phyloP scores from a whole-genome alignment of 2,113 vertebrate genomes.

The Mesitornis unicolor region DNA sequence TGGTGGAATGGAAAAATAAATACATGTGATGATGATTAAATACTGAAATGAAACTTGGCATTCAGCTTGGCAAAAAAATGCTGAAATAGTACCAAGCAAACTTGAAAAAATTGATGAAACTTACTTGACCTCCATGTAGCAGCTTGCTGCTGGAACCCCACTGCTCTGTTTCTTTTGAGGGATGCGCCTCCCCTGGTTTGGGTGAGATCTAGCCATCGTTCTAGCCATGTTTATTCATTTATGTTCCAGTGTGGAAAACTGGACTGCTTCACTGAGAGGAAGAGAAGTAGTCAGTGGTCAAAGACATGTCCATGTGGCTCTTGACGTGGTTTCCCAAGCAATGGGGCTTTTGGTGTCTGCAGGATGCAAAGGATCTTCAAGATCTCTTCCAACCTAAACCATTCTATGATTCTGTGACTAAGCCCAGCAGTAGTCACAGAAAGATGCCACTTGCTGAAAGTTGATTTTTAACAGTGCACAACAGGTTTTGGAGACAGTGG shows the following conservation, averaged over 20 bases:
- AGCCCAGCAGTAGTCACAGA: not conserved
- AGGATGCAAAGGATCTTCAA: not conserved
- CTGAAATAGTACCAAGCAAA: not conserved
- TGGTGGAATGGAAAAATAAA: not conserved
- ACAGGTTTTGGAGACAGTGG: not conserved
- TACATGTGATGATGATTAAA: not conserved
- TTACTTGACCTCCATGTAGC: not conserved
- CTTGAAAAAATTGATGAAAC: not conserved
- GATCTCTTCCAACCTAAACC: too few species aligned
- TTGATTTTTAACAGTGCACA: not conserved
- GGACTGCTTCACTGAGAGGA: too few species aligned
- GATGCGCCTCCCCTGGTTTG: fast-evolving
- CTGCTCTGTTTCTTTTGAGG: not conserved
- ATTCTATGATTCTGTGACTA: too few species aligned
- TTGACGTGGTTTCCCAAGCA: not conserved
- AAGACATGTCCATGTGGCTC: not conserved
- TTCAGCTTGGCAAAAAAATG: not conserved
- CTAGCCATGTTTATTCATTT: not conserved
- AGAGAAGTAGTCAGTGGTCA: not conserved
- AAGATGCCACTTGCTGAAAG: not conserved
- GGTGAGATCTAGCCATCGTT: not conserved
- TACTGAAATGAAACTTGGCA: not conserved
- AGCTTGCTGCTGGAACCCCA: not conserved
- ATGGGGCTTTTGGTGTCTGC: not conserved
- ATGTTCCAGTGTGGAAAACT: not conserved